Conservation (phyloP, 2,797 vertebrate species). For the Moxostoma hubbsi region DNA sequence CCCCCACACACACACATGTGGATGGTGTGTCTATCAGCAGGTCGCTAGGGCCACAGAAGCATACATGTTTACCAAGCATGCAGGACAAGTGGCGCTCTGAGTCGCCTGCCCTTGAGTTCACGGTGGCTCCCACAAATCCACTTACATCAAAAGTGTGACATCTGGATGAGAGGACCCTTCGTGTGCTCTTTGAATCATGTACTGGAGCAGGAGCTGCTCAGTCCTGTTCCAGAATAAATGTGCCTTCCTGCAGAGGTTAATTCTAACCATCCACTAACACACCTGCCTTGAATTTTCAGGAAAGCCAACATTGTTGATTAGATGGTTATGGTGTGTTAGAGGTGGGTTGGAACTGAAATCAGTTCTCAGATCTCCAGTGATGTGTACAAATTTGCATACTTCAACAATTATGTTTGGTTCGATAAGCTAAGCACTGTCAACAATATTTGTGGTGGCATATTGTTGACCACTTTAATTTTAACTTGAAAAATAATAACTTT, state of each 20-base stretch:
- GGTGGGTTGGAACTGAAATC: background rate
- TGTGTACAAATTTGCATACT: background rate
- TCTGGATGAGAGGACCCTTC: conserved; percentile 6
- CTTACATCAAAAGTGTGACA: conserved; percentile 14
- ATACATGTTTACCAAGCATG: conserved; percentile 34
- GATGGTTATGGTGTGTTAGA: background rate
- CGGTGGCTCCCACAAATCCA: conserved; percentile 23
- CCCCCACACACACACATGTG: conserved; percentile 1
- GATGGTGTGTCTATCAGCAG: conserved; percentile 7
- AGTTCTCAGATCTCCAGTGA: background rate
- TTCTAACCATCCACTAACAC: background rate
- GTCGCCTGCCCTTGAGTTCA: background rate
- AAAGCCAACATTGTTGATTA: conserved; percentile 3
- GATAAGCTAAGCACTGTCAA: too few relatives aligned
- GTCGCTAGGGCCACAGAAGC: conserved; percentile 6
- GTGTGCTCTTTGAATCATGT: conserved; percentile 14
- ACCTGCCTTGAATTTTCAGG: background rate
- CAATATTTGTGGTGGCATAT: too few relatives aligned
- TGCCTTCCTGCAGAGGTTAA: background rate
- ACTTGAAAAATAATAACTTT: too few relatives aligned
- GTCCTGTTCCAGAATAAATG: background rate
- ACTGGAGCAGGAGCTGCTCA: background rate
- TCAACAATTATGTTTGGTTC: too few relatives aligned
- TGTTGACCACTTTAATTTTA: too few relatives aligned
- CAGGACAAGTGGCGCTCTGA: conserved; percentile 19